Percentiles rank a stretch among this genome's conserved stretches.
These are phyloP conservation scores for Agrilus biguttatus DNA, from an alignment of 2,888 invertebrate species.

Conservation along the genomic window DNA sequence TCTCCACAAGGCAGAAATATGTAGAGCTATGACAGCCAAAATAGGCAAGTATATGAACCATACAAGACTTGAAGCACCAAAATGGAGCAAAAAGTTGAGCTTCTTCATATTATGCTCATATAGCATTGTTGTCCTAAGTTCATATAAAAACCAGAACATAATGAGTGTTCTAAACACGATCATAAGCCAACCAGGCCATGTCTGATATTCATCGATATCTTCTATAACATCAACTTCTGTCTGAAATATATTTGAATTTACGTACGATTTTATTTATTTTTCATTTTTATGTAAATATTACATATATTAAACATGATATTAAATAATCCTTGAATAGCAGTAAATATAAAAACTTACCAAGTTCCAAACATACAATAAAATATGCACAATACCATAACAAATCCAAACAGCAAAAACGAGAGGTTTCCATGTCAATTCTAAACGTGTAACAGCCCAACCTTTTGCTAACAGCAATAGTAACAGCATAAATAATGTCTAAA, in stretches of 20 bases:
- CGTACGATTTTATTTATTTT: background rate
- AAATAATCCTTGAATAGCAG: background rate
- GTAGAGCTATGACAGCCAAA: slow-evolving; percentile 81
- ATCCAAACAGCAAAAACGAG: slow-evolving; percentile 80
- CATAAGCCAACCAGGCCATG: slow-evolving; percentile 94
- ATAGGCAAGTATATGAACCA: slow-evolving; percentile 97
- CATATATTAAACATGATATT: too few relatives aligned
- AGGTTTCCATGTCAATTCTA: slow-evolving; percentile 77
- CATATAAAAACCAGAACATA: slow-evolving; percentile 79
- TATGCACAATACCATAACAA: slow-evolving; percentile 79
- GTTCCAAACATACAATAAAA: slow-evolving; percentile 90
- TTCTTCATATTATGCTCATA: slow-evolving; percentile 71
- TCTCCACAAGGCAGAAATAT: slow-evolving; percentile 90
- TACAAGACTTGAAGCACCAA: slow-evolving; percentile 92
- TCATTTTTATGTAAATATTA: too few relatives aligned
- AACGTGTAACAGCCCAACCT: slow-evolving; percentile 90
- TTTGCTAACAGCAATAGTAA: slow-evolving; percentile 82
- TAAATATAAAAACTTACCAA: slow-evolving; percentile 49
- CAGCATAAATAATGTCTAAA: slow-evolving; percentile 85
- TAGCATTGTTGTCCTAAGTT: slow-evolving; percentile 60
- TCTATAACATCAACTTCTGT: slow-evolving; percentile 92
- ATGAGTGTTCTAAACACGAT: slow-evolving; percentile 71
- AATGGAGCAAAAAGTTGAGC: slow-evolving; percentile 85
- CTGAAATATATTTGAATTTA: slow-evolving; percentile 36
- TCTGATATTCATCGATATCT: slow-evolving; percentile 94